Base-by-base conservation (phyloP, 53 echinoderm and acorn worm genomes). In the Mesocentrotus franciscanus region DNA sequence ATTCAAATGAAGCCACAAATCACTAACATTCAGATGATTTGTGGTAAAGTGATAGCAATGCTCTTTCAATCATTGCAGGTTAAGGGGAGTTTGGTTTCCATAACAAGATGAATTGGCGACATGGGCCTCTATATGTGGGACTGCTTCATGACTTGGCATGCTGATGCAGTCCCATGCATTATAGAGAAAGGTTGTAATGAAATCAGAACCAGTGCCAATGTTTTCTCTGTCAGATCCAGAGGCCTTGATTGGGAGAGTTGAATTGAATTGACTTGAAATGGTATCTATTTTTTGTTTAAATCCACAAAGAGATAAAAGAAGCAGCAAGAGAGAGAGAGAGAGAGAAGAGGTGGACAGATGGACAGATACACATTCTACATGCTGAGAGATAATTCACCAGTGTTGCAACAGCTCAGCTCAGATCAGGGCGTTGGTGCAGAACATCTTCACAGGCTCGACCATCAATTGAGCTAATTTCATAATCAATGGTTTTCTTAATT, bases 1-100 rank as follows among this genome's bases (percentile, higher is more conserved):
- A 87, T 87, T 87, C 10, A 58, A 58, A 87, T 57, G 56, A 87
- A 57, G 59, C n/a, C 87, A 27, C 87, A 87, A 58, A 87, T 58
- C 87, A 56, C 8, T 10, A 29, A 59, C 58, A 87, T 87, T 87
- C 58, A 87, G 39, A 87, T 58, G 15, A 87, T 87, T 55, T 87
- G 58, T 17, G 14, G 87, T 27, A 87, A 87, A 87, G 5, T 87
- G 57, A 87, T 56, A 56, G 57, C 58, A 87, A 87, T 87, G 87
- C 87, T 87, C 87, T 87, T 84, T 87, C 56, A 27, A 29, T 56
- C n/a, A 27, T 58, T 1, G 57, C 58, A 58, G 58, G 13, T 29
- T 9, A 87, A 87, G 26, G 57, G 58, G 87, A 87, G 20, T 81
- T 87, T 12, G 57, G 27, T 87, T 87, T 58, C 87, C 87, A 85